Conservation (phyloP, 2,797 vertebrate species). For the Brotula barbata region DNA sequence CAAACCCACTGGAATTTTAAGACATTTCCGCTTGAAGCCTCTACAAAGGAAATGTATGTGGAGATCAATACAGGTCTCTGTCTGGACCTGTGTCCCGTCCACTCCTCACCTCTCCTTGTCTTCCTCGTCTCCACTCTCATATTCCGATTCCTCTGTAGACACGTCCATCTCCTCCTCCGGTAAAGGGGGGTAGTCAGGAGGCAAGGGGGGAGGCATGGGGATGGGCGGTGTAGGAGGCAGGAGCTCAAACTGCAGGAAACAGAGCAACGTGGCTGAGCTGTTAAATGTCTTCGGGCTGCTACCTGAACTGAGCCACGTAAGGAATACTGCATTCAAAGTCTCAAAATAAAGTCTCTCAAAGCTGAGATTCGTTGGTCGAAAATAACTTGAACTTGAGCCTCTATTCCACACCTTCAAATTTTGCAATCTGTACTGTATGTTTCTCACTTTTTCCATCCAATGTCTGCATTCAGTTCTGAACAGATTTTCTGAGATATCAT, state of each 20-base stretch:
- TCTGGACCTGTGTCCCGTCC: background rate
- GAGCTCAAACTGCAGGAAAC: constrained; percentile 80
- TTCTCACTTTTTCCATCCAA: too few species aligned
- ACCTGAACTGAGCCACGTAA: background rate
- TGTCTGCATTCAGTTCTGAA: too few species aligned
- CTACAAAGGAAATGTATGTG: background rate
- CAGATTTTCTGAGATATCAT: too few species aligned
- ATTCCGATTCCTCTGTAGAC: constrained; percentile 91
- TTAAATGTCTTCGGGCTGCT: background rate
- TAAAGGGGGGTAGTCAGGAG: constrained; percentile 88
- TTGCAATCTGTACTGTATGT: too few species aligned
- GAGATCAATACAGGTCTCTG: background rate
- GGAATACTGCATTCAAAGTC: background rate
- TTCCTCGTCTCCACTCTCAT: constrained; percentile 92
- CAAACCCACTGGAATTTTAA: constrained; percentile 12
- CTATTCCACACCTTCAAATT: too few species aligned
- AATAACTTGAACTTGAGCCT: too few species aligned
- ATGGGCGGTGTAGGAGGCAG: constrained; percentile 79
- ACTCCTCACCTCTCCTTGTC: constrained; percentile 87
- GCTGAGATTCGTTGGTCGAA: background rate
- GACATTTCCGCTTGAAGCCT: constrained; percentile 9
- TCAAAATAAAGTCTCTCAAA: background rate
- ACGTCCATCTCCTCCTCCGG: constrained; percentile 85
- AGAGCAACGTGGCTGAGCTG: constrained; percentile 1
- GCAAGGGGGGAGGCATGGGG: constrained; percentile 87